Evolutionary conservation across 2,888 invertebrate genomes (phyloP), one percentile per base, ranked within the genome.

Genomic region (Cephus sareptanus): DNA sequence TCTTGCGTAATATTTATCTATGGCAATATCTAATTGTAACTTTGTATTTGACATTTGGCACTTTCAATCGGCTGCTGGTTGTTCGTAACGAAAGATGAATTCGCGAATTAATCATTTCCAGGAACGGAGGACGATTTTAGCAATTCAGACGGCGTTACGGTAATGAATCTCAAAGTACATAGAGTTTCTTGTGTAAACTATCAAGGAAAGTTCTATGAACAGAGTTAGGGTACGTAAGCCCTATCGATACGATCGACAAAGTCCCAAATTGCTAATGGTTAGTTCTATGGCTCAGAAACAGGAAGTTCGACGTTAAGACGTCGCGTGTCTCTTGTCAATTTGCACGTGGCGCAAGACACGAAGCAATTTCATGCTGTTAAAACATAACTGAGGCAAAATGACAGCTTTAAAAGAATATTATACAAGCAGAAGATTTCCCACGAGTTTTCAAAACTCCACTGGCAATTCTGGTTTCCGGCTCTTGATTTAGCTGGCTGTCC

Each of bases 111-210:
- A 31, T 71, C 31, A 71, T 71, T 71, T 33, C 12, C 31, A 33
- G 31, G 71, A 31, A 11, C 11, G 31, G 23, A 56, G 56, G 15
- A 56, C 56, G 9, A 56, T 23, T 73, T 73, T 70, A 76, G 79
- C 78, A 79, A 77, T 69, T 37, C 81, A 82, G 76, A 77, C 73
- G 76, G 78, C 76, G 76, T 77, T 76, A 74, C 77, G 77, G 78
- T 78, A 79, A 81, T 82, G 82, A 82, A 82, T 82, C 78, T 69
- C 73, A 77, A 76, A 78, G 78, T 79, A 78, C 77, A 77, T 74
- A 73, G 73, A 75, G 74, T 79, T 75, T 79, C 31, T 31, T 73
- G 23, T 56, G 12, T 3, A 71, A 71, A 71, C 71, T 34, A 15
- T 31, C 71, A 71, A 71, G 31, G 31, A 33, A 23, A 71, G 13